Percentiles rank a stretch among this genome's conserved stretches.
These are phyloP conservation scores for Miniopterus natalensis DNA, from an alignment of 2,113 vertebrate species.

Conservation along the genomic window DNA sequence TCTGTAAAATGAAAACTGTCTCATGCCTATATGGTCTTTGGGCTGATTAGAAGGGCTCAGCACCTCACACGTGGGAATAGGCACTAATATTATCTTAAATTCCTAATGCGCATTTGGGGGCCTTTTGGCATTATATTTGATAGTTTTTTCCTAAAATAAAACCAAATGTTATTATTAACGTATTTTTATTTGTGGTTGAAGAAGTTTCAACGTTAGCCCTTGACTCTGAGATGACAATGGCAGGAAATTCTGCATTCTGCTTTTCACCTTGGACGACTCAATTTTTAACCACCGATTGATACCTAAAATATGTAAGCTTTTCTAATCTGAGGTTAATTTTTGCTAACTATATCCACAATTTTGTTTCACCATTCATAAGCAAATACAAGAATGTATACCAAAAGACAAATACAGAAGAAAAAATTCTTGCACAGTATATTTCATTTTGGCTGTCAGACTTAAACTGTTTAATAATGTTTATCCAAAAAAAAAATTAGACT, in stretches of 20 bases:
- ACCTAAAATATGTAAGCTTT: neutral
- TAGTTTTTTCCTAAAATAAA: slow-evolving; percentile 9
- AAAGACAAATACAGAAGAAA: slow-evolving; percentile 33
- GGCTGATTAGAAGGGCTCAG: neutral
- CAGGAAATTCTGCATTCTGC: neutral
- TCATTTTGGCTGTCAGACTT: neutral
- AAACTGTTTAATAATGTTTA: neutral
- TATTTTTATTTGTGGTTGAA: slow-evolving; percentile 6
- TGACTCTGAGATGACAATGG: neutral
- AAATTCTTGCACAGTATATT: neutral
- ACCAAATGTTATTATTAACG: slow-evolving; percentile 35
- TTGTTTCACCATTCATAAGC: neutral
- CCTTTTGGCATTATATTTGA: slow-evolving; percentile 26
- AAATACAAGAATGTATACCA: neutral
- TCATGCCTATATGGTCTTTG: neutral
- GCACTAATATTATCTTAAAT: slow-evolving; percentile 77
- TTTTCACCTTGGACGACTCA: slow-evolving; percentile 35
- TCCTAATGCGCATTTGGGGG: slow-evolving; percentile 70
- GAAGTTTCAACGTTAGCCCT: neutral
- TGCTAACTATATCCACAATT: neutral
- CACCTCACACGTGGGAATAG: neutral
- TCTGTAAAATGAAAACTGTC: neutral
- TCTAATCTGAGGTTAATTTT: neutral
- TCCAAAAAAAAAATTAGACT: neutral
- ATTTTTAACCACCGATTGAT: neutral